Conservation (phyloP, 2,113 vertebrate species). For the Lonchura striata region DNA sequence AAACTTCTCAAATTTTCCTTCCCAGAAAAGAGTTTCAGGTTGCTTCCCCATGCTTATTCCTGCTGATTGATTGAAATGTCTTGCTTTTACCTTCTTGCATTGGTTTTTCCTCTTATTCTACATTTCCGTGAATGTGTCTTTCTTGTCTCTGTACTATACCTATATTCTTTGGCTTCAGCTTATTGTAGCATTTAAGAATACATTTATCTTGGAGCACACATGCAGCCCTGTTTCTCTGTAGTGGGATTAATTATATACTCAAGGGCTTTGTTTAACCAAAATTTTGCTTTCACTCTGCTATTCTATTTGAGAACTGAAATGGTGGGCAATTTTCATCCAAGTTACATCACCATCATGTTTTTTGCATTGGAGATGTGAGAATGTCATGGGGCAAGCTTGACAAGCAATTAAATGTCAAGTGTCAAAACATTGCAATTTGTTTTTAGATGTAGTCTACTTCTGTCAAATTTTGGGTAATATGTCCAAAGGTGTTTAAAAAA, state of each 20-base stretch:
- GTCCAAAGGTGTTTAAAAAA: neutral
- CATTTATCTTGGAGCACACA: neutral
- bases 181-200: neutral
- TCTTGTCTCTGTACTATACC: neutral
- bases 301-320: neutral
- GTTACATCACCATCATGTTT: neutral
- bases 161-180: slow-evolving; percentile 21
- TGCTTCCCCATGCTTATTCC: neutral
- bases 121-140: neutral
- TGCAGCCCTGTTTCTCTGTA: neutral
- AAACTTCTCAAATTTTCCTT: neutral
- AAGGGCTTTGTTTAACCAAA: neutral
- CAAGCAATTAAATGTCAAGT: neutral
- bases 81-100: neutral
- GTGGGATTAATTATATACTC: neutral
- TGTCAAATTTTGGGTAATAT: neutral
- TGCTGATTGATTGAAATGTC: neutral
- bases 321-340: neutral
- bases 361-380: neutral
- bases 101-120: neutral
- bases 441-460: neutral
- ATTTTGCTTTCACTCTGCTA: neutral
- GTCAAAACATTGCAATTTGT: neutral
- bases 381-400: neutral
- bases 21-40: neutral